These are phyloP conservation scores for Prunella fulvescens DNA, from an alignment of 2,113 vertebrate species.

Conservation along the genomic window DNA sequence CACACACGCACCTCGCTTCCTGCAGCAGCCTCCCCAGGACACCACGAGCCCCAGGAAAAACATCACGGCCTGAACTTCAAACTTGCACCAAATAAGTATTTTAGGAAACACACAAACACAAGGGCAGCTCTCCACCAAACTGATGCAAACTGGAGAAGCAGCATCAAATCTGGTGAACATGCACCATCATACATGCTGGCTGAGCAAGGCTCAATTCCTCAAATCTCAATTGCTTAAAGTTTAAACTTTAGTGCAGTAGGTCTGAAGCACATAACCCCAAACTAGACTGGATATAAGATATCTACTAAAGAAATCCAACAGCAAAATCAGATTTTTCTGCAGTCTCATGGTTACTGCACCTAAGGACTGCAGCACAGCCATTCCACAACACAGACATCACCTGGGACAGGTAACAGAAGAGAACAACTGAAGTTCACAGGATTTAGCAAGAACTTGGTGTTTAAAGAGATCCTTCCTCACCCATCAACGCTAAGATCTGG, in stretches of 20 bases:
- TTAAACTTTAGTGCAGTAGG: background rate
- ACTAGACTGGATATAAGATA: background rate
- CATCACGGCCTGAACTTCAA: background rate
- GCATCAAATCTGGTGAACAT: background rate
- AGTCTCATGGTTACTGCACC: background rate
- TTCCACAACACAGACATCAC: background rate
- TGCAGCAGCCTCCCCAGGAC: background rate
- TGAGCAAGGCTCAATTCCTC: background rate
- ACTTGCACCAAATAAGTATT: background rate
- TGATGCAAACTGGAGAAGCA: background rate
- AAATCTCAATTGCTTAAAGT: background rate
- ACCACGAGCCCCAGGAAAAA: background rate
- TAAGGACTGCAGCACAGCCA: background rate
- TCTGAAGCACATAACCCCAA: accelerated
- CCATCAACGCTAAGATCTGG: background rate
- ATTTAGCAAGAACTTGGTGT: background rate
- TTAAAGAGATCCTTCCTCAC: background rate
- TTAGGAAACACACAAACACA: background rate
- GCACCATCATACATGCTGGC: background rate
- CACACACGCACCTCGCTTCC: background rate
- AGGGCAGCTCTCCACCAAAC: background rate
- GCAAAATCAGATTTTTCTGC: background rate
- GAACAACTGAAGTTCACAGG: background rate
- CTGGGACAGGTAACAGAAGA: background rate
- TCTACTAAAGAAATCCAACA: background rate